Base-by-base conservation (phyloP, 2,113 vertebrate genomes). In the Motacilla alba region DNA sequence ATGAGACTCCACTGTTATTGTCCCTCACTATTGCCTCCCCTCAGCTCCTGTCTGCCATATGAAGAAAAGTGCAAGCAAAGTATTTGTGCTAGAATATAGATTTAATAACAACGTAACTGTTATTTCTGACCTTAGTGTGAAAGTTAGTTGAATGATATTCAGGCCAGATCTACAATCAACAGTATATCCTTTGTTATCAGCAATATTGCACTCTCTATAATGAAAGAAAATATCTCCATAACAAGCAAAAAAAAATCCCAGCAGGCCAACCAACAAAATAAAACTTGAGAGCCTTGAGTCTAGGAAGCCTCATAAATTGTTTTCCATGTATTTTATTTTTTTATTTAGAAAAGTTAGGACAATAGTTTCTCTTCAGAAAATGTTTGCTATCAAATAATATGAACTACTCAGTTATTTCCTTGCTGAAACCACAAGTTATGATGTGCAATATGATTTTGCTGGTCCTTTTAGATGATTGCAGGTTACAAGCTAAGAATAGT, bases 341-440 rank as follows among this genome's bases (percentile, higher is more conserved):
- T 72, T 83, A 21, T 60, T 84, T 78, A 41, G 44, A 89, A 91
- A 87, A 44, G 11, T 72, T 92, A 75, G 37, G 22, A 72, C 37
- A 68, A 78, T 72, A 78, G 7, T 55, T 94, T 91, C 49, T 53
- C 44, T 93, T 93, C 66, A 82, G 44, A 95, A 91, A 94, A 85
- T 35, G 4, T 77, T 90, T 92, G 15, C 26, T 39, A 41, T 89
- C 44, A 84, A 89, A 87, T 13, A 72, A 56, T 56, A 75, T 72
- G 24, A 94, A 17, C 26, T 73, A 46, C 10, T 84, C 22, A 27
- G 19, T 78, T 94, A 82, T 84, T 93, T 91, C 26, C 13, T 72
- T 55, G 39, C 53, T 82, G 62, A 82, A 90, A 69, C 27, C 30
- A 77, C 44, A 90, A 19, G 62, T 68, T 35, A 10, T 52, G n/a